Conservation (phyloP, 2,888 invertebrate species). For the Thymelicus acteon region DNA sequence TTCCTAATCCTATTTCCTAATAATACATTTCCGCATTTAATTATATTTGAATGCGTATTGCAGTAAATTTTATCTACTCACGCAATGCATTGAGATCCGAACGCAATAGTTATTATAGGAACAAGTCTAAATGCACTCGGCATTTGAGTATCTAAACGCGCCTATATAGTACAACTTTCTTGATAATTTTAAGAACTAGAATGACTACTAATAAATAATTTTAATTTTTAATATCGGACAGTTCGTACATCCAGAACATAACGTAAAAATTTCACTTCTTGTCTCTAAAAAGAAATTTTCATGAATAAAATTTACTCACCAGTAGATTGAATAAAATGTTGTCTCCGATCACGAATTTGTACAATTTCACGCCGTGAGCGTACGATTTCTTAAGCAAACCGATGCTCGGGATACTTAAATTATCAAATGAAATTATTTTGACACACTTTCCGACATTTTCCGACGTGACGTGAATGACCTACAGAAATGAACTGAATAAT, state of each 20-base stretch:
- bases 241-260: conserved; percentile 35
- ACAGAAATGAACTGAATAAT: not conserved
- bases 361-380: conserved; percentile 42
- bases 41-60: not conserved
- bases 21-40: not conserved
- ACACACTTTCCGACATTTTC: conserved; percentile 72
- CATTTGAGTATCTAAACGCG: not conserved
- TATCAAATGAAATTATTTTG: conserved; percentile 58
- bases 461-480: conserved; percentile 46
- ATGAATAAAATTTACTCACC: conserved; percentile 45
- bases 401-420: conserved; percentile 52
- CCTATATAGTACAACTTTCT: not conserved
- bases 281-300: conserved; percentile 46
- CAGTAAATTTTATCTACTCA: conserved; percentile 19
- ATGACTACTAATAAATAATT: not conserved
- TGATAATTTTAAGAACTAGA: not conserved
- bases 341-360: conserved; percentile 30
- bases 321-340: conserved; percentile 40
- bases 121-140: not conserved
- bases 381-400: conserved; percentile 49
- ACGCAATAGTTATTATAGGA: conserved; percentile 12
- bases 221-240: not conserved
- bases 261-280: conserved; percentile 50
- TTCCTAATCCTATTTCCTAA: conserved; percentile 9
- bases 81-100: conserved; percentile 9